Conservation (phyloP, 2,888 invertebrate genomes). For the Netelia melanura region DNA sequence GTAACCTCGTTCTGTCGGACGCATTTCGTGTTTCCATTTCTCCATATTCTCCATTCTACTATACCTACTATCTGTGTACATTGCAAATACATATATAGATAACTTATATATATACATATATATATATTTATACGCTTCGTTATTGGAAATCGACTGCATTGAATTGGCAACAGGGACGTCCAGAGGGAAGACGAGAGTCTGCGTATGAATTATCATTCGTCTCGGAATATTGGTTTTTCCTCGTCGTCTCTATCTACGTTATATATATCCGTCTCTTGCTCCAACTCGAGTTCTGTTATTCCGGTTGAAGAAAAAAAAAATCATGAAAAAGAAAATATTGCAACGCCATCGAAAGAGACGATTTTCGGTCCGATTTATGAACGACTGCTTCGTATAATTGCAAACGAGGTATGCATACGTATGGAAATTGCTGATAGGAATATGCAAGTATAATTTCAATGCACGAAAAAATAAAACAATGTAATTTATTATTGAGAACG, state of each 20-base stretch:
- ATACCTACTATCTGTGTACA: not conserved
- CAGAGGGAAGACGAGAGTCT: not conserved
- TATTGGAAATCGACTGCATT: slow-evolving; percentile 49
- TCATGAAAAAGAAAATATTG: not conserved
- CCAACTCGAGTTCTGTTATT: slow-evolving; percentile 10
- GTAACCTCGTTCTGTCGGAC: slow-evolving; percentile 54
- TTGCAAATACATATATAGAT: not conserved
- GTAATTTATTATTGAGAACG: not conserved
- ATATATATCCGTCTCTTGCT: not conserved
- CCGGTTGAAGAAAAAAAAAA: slow-evolving; percentile 12
- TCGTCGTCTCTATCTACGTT: not conserved
- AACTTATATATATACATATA: slow-evolving; percentile 1
- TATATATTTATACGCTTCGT: slow-evolving; percentile 22
- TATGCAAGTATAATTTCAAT: not conserved
- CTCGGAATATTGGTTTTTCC: slow-evolving; percentile 21
- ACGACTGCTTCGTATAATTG: not conserved
- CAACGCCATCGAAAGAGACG: slow-evolving; percentile 25
- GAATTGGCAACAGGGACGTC: slow-evolving; percentile 8
- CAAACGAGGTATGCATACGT: not conserved
- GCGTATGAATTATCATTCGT: slow-evolving; percentile 32
- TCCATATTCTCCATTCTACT: slow-evolving; percentile 1
- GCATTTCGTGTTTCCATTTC: slow-evolving; percentile 39
- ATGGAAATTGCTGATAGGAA: slow-evolving; percentile 3
- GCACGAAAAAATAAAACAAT: not conserved
- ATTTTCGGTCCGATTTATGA: not conserved